Evolutionary conservation across 2,113 vertebrate genomes (phyloP).

Genomic region (Toxotes jaculatrix): DNA sequence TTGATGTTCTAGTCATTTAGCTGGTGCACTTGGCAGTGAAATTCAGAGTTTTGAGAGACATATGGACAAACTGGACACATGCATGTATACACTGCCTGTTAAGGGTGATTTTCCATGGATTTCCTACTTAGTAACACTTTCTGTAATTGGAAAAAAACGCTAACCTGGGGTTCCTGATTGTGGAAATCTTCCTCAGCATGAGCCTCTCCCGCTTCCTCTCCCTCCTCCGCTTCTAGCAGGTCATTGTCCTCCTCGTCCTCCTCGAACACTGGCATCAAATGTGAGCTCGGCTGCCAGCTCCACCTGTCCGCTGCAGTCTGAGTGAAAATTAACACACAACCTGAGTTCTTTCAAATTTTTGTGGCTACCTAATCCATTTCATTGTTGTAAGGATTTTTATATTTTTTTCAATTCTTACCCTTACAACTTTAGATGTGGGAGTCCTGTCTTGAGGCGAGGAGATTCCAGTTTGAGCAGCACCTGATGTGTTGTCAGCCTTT

Average conservation of each 20-base stretch:
- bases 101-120: not conserved
- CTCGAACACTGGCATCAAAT: constrained; percentile 56
- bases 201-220: constrained; percentile 21
- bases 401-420: constrained; percentile 56
- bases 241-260: constrained; percentile 53
- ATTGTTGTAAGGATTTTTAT: not conserved
- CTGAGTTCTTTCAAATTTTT: not conserved
- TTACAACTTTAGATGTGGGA: constrained; percentile 55
- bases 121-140: not conserved
- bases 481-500: constrained; percentile 47
- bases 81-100: not conserved
- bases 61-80: not conserved
- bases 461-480: constrained; percentile 41
- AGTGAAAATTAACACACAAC: not conserved
- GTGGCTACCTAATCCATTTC: not conserved
- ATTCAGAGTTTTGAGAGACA: not conserved
- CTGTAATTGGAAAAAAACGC: constrained; percentile 7
- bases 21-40: not conserved
- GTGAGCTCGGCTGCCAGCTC: constrained; percentile 56
- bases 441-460: constrained; percentile 60
- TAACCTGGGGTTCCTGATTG: constrained; percentile 59
- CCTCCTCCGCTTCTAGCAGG: constrained; percentile 14
- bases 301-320: constrained; percentile 71
- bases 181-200: constrained; percentile 48
- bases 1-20: constrained; percentile 18